phyloP scores from a whole-genome alignment of 2,113 vertebrate species.

The Aptenodytes patagonicus region DNA sequence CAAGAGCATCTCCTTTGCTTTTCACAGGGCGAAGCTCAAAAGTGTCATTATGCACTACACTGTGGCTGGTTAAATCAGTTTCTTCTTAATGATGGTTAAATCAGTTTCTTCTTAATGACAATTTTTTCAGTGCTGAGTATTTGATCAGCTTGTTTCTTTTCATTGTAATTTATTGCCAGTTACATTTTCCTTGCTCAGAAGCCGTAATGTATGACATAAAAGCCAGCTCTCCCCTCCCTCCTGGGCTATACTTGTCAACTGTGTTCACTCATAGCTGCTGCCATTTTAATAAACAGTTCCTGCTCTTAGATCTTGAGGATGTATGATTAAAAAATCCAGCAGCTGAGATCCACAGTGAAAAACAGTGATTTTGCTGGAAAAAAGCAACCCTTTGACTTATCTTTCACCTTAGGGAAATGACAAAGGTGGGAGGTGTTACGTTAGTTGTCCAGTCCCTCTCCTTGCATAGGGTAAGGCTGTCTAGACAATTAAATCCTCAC shows the following conservation, averaged over 20 bases:
- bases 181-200: not conserved
- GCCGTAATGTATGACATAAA: not conserved
- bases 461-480: not conserved
- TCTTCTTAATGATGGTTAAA: not conserved
- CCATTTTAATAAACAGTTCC: not conserved
- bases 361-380: not conserved
- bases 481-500: not conserved
- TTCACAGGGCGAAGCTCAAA: not conserved
- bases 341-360: not conserved
- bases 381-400: not conserved
- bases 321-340: not conserved
- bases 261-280: not conserved
- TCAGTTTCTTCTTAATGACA: not conserved
- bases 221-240: not conserved
- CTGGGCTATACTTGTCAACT: not conserved
- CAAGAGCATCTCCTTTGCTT: not conserved
- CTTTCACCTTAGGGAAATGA: not conserved
- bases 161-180: not conserved
- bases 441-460: not conserved
- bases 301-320: not conserved
- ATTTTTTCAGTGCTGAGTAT: not conserved
- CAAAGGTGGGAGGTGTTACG: not conserved
- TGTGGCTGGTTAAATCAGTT: not conserved
- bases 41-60: not conserved
- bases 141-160: slow-evolving; percentile 16